These are phyloP conservation scores for Exocentrus adspersus DNA, from an alignment of 2,888 invertebrate genomes.

Conservation along the genomic window DNA sequence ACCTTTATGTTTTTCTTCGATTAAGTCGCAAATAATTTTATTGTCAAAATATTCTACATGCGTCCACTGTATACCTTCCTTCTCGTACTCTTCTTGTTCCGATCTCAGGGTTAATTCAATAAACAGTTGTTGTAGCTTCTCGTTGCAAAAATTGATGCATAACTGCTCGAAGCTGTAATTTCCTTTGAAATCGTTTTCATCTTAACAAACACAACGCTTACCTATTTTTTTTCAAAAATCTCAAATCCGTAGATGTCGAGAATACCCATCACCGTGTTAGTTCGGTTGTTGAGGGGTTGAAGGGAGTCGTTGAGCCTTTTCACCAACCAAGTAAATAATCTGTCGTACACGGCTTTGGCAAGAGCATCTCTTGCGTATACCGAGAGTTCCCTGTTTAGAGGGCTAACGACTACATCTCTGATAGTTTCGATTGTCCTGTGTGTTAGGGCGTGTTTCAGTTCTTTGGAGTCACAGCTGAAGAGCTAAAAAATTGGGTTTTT, in stretches of 20 bases:
- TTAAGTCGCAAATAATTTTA: constrained; percentile 91
- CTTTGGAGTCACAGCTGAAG: constrained; percentile 74
- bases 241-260: constrained; percentile 96
- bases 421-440: constrained; percentile 88
- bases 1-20: constrained; percentile 90
- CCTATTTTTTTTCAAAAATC: constrained; percentile 90
- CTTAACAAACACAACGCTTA: too few relatives aligned
- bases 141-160: constrained; percentile 96
- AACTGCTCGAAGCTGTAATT: constrained; percentile 83
- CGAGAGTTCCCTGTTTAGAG: constrained; percentile 82
- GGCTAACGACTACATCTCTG: constrained; percentile 84
- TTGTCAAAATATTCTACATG: constrained; percentile 91
- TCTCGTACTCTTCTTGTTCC: constrained; percentile 91
- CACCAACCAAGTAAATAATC: constrained; percentile 92
- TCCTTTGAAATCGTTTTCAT: too few relatives aligned
- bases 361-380: constrained; percentile 89
- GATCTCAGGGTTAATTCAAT: constrained; percentile 90
- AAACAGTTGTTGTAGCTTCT: constrained; percentile 93
- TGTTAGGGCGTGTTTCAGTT: constrained; percentile 78
- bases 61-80: constrained; percentile 93
- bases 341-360: constrained; percentile 91
- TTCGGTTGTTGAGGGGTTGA: constrained; percentile 67
- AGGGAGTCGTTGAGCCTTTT: constrained; percentile 80
- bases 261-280: constrained; percentile 84
- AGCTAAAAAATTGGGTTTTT: constrained; percentile 66